Evolutionary conservation across 2,888 invertebrate species (phyloP).

Genomic region (Tricholauxania praeusta): DNA sequence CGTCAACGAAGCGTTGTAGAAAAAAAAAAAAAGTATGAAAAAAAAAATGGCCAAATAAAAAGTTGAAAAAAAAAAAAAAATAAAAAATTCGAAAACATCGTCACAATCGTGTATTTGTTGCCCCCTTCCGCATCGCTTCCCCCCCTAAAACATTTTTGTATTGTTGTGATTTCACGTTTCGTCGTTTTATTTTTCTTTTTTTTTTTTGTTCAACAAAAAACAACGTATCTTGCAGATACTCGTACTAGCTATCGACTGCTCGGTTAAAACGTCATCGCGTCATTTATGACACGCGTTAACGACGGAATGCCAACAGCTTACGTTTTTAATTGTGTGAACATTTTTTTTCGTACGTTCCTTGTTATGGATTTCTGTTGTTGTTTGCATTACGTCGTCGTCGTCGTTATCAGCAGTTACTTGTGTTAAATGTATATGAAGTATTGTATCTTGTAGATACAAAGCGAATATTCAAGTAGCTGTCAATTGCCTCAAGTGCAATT

Average conservation of each 20-base stretch:
- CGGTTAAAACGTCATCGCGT: neutral
- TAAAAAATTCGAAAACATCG: neutral
- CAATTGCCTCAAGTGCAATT: too few species aligned
- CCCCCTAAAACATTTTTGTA: neutral
- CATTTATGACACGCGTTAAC: constrained; percentile 2
- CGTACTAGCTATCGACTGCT: neutral
- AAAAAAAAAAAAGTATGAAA: neutral
- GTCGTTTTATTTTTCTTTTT: neutral
- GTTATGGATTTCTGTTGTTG: neutral
- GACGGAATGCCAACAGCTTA: neutral
- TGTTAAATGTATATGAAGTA: too few species aligned
- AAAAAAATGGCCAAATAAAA: neutral
- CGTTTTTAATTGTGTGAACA: neutral
- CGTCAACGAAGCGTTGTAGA: constrained; percentile 1
- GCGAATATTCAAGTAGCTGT: too few species aligned
- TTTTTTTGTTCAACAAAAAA: neutral
- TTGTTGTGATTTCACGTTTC: neutral
- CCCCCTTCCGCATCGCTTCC: too few species aligned
- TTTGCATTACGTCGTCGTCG: neutral
- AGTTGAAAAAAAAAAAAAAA: neutral
- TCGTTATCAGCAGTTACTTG: too few species aligned
- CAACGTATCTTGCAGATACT: constrained; percentile 11
- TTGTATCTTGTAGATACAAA: too few species aligned
- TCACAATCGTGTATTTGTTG: constrained; percentile 3
- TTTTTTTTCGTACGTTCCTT: neutral